Evolutionary conservation across 2,888 invertebrate genomes (phyloP), one percentile per base, ranked within the genome.

Genomic region (Stenodera caucasica): DNA sequence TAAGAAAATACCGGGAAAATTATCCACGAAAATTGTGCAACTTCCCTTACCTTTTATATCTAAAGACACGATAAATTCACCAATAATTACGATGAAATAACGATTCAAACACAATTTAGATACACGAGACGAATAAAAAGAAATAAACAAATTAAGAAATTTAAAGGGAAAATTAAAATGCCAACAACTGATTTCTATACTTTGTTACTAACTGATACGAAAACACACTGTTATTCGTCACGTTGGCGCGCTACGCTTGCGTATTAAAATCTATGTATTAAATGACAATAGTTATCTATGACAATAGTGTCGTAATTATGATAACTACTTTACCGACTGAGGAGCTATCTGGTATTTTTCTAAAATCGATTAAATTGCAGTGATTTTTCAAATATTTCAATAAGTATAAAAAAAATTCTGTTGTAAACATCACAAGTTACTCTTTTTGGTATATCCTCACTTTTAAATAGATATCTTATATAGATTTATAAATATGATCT

Each of bases 1-100:
- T 15, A 11, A 12, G 7, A 57, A 60, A 58, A 61, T 35, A 23
- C 49, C 60, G 53, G 60, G 60, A 53, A 57, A 60, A n/a, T 14
- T 14, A 49, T 33, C 57, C 29, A 18, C 11, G 6, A 29, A 7
- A 14, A 3, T 14, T 33, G 18, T 52, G 33, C 1, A 11, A 23
- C 2, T 52, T 52, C 8, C 11, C 21, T 57, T 57, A 35, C 53
- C 54, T 49, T 18, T 23, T 54, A 33, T 14, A 45, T 35, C 18
- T 29, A 54, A 49, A 33, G 29, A 11, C 54, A 14, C 18, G 15
- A 52, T 9, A 26, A 18, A 32, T 2, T 29, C 3, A 2, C 12
- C 8, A 1, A 6, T 12, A 18, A 30, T 11, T 15, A 12, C 6
- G n/a, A 32, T n/a, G n/a, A 30, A 32, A 18, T 8, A 26, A 8